Evolutionary conservation across 2,888 invertebrate species (phyloP).

Genomic region (Orthosia cruda): DNA sequence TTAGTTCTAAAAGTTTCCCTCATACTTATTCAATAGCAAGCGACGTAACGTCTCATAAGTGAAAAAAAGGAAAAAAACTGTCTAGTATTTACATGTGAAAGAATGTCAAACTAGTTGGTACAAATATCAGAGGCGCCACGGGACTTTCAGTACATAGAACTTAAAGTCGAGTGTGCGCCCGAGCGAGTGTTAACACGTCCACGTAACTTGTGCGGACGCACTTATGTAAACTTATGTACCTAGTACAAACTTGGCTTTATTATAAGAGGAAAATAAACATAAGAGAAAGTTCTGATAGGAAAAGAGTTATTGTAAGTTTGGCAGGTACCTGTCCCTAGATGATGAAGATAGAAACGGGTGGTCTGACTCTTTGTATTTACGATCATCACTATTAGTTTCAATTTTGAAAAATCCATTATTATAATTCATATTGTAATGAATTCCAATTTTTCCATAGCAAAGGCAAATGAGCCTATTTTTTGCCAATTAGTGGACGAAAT

Average conservation of each 20-base stretch:
- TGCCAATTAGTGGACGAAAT: background rate
- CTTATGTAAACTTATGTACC: slow-evolving; percentile 48
- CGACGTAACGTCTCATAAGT: background rate
- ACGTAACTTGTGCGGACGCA: slow-evolving; percentile 57
- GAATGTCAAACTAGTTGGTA: slow-evolving; percentile 67
- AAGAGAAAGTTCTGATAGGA: slow-evolving; percentile 15
- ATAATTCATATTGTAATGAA: too few relatives aligned
- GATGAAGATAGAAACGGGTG: background rate
- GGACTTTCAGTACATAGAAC: slow-evolving; percentile 65
- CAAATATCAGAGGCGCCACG: slow-evolving; percentile 62
- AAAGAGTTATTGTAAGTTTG: slow-evolving; percentile 9
- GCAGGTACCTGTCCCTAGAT: background rate
- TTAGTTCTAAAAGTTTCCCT: slow-evolving; percentile 8
- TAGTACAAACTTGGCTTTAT: slow-evolving; percentile 39
- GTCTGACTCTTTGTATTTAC: background rate
- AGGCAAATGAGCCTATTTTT: background rate
- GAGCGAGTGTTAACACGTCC: slow-evolving; percentile 53
- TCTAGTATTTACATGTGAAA: slow-evolving; percentile 57
- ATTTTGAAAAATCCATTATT: background rate
- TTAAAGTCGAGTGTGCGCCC: too few relatives aligned
- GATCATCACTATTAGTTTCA: too few relatives aligned
- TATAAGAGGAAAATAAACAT: slow-evolving; percentile 25
- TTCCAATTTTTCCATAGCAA: too few relatives aligned
- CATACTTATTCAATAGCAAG: slow-evolving; percentile 38
- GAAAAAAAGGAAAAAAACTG: slow-evolving; percentile 22